phyloP scores from a whole-genome alignment of 2,113 vertebrate species.

The Telmatochromis brichardi region DNA sequence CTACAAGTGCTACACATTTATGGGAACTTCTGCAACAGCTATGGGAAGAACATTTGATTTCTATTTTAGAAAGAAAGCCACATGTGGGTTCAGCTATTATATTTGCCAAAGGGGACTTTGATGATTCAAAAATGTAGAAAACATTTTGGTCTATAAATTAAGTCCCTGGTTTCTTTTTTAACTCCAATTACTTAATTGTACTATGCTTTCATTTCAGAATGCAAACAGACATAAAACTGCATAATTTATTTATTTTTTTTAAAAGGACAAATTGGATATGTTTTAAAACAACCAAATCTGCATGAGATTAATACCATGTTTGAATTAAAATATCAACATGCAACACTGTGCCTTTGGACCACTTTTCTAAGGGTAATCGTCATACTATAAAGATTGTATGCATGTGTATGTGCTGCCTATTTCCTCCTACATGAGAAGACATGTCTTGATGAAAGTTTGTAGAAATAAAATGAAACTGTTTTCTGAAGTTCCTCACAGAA shows the following conservation, averaged over 20 bases:
- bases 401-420: neutral
- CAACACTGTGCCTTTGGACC: neutral
- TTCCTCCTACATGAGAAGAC: neutral
- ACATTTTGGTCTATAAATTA: neutral
- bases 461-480: neutral
- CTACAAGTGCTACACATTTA: neutral
- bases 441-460: neutral
- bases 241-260: fast-evolving
- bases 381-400: neutral
- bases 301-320: neutral
- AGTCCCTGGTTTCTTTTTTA: neutral
- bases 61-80: neutral
- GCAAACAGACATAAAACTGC: neutral
- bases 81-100: neutral
- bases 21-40: neutral
- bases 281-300: neutral
- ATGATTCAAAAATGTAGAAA: neutral
- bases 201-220: neutral
- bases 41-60: neutral
- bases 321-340: neutral
- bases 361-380: neutral
- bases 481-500: neutral
- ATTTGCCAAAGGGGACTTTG: neutral
- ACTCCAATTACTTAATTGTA: neutral
- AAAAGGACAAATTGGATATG: neutral